Evolutionary conservation across 2,797 vertebrate species (phyloP).

Genomic region (Geotrypetes seraphini): DNA sequence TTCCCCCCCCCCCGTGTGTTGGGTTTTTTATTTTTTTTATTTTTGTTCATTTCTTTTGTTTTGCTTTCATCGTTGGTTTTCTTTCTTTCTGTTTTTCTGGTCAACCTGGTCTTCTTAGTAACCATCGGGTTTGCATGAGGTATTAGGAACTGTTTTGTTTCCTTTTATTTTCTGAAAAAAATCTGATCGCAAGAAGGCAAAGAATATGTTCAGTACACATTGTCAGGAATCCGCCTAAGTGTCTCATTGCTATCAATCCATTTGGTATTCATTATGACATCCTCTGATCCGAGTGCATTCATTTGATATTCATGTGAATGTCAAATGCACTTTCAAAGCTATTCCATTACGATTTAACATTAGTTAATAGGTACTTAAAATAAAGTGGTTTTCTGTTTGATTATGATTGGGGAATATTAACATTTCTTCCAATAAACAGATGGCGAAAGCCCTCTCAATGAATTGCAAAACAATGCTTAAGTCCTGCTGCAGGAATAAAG

Average conservation of each 20-base stretch:
- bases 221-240: constrained; percentile 11
- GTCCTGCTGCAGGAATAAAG: no score
- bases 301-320: constrained; percentile 33
- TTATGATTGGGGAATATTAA: constrained; percentile 47
- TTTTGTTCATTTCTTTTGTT: no score
- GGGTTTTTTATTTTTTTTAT: no score
- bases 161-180: constrained; percentile 5
- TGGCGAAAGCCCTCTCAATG: constrained; percentile 34
- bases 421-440: constrained; percentile 43
- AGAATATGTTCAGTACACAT: constrained; percentile 2
- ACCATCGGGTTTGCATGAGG: no score
- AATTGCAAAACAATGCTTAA: constrained; percentile 27
- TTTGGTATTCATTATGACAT: constrained; percentile 27
- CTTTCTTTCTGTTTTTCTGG: no score
- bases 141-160: no score
- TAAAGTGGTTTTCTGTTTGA: constrained; percentile 46
- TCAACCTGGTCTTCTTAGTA: no score
- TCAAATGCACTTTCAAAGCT: constrained; percentile 37
- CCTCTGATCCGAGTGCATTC: constrained; percentile 27
- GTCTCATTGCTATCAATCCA: constrained; percentile 4
- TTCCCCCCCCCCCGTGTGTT: no score
- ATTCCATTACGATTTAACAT: constrained; percentile 42
- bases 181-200: constrained; percentile 10
- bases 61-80: no score
- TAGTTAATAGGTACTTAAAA: constrained; percentile 50